Conservation (phyloP, 2,113 vertebrate species). For the Ctenomys sociabilis region DNA sequence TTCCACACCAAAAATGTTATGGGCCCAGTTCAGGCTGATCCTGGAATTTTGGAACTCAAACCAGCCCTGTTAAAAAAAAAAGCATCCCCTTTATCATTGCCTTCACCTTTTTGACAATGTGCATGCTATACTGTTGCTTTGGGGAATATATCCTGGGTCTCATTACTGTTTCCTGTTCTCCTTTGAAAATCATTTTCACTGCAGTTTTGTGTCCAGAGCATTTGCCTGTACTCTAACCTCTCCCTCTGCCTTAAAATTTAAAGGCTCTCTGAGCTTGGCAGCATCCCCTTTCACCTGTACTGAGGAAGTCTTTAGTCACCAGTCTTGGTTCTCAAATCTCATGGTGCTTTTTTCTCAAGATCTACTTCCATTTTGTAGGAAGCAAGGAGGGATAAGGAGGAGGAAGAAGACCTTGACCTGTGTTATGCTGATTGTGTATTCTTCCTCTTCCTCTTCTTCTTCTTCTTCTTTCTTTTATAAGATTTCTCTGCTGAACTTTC, state of each 20-base stretch:
- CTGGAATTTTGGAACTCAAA: constrained; percentile 95
- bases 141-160: constrained; percentile 94
- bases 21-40: constrained; percentile 93
- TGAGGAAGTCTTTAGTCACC: constrained; percentile 88
- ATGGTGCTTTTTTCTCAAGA: constrained; percentile 86
- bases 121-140: constrained; percentile 97
- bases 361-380: constrained; percentile 89
- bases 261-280: constrained; percentile 90
- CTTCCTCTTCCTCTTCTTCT: not conserved
- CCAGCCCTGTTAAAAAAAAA: constrained; percentile 90
- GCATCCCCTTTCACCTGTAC: constrained; percentile 86
- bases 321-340: constrained; percentile 89
- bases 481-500: constrained; percentile 91
- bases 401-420: constrained; percentile 94
- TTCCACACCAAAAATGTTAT: constrained; percentile 93
- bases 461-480: constrained; percentile 80
- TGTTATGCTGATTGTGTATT: constrained; percentile 94
- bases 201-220: constrained; percentile 89
- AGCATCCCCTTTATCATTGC: constrained; percentile 88
- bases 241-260: constrained; percentile 94
- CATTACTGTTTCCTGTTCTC: constrained; percentile 91
- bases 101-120: constrained; percentile 92
- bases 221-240: constrained; percentile 93
- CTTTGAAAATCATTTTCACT: constrained; percentile 87
- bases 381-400: constrained; percentile 89